phyloP scores from a whole-genome alignment of 2,888 invertebrate species.

The Caenorhabditis zanzibari region DNA sequence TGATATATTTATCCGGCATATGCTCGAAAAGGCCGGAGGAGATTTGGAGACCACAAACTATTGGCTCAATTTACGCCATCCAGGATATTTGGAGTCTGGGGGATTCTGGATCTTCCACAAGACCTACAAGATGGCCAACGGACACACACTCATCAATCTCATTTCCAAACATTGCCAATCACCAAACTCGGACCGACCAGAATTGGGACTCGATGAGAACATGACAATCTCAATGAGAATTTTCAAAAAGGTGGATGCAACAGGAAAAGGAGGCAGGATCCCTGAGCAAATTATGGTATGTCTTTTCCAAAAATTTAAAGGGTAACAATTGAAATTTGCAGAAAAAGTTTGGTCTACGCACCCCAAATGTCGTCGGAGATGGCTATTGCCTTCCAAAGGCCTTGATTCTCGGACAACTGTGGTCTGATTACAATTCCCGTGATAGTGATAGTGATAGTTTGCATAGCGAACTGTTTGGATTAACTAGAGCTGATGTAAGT shows the following conservation, averaged over 20 bases:
- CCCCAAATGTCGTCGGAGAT: not conserved
- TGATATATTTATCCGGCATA: too few species aligned
- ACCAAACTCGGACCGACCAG: not conserved
- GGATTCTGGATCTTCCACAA: too few species aligned
- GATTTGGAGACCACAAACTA: too few species aligned
- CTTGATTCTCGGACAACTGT: not conserved
- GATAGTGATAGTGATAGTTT: too few species aligned
- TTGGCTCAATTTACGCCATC: too few species aligned
- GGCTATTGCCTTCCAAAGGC: slow-evolving; percentile 9
- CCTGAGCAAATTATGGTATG: slow-evolving; percentile 2
- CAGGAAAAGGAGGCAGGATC: not conserved
- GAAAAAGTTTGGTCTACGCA: slow-evolving; percentile 3
- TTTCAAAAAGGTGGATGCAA: not conserved
- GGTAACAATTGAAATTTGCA: slow-evolving; percentile 1
- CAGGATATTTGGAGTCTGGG: too few species aligned
- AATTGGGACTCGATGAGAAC: not conserved
- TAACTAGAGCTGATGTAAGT: too few species aligned
- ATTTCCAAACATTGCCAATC: slow-evolving; percentile 1
- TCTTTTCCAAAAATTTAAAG: too few species aligned
- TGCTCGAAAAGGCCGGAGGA: too few species aligned
- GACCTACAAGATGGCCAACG: too few species aligned
- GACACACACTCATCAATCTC: not conserved
- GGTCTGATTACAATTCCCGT: not conserved
- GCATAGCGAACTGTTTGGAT: too few species aligned
- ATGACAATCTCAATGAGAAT: not conserved